Conservation (phyloP, 2,113 vertebrate species). For the Phalacrocorax brasilianus region DNA sequence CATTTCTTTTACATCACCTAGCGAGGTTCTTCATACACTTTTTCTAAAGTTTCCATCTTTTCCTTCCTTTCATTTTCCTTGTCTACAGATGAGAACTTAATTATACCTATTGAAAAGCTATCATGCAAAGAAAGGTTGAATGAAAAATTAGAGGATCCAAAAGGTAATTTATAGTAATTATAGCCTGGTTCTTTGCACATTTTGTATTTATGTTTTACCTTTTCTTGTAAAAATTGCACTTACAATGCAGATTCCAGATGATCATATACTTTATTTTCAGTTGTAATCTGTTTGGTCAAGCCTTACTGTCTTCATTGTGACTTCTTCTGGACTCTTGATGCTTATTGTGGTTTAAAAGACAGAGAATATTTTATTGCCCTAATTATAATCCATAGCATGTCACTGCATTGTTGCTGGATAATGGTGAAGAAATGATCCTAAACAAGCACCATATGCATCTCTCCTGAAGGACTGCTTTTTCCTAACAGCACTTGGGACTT, state of each 20-base stretch:
- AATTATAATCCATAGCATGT: neutral
- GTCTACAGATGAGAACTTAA: conserved; percentile 80
- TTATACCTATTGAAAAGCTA: conserved; percentile 80
- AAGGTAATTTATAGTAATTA: conserved; percentile 77
- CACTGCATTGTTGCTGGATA: neutral
- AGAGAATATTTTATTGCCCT: neutral
- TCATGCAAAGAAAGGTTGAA: conserved; percentile 81
- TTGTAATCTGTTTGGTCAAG: neutral
- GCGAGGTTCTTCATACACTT: neutral
- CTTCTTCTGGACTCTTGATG: neutral
- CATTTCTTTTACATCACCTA: neutral
- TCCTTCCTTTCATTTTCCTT: conserved; percentile 50
- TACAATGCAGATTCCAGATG: neutral
- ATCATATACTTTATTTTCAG: neutral
- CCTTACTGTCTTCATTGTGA: neutral
- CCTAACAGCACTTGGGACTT: neutral
- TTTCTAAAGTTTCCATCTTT: conserved; percentile 41
- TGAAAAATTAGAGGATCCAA: conserved; percentile 83
- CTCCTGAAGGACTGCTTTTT: neutral
- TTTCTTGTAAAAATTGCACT: neutral
- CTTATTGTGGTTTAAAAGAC: neutral
- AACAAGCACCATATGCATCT: neutral
- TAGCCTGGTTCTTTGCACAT: neutral
- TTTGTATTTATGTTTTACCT: neutral
- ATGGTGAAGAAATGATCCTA: neutral